A percentile compares a stretch with the other conserved stretches of the same genome.
phyloP scores from a whole-genome alignment of 2,888 invertebrate species.

The Cordilura impudica region DNA sequence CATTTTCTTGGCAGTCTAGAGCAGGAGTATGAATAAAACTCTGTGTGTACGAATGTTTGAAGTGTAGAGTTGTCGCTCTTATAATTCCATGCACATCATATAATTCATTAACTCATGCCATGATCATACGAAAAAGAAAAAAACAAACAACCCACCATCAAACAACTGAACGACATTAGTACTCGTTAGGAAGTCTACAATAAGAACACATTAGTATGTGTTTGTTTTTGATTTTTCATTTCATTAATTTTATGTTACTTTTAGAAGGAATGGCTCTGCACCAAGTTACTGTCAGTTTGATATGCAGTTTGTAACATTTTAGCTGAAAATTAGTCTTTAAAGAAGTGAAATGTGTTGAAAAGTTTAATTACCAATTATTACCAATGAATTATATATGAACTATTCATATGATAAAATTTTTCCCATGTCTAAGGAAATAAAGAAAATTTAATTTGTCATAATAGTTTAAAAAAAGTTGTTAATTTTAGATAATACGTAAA shows the following conservation, averaged over 20 bases:
- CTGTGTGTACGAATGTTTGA: neutral
- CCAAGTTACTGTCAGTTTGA: too few relatives aligned
- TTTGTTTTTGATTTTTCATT: conserved; percentile 62
- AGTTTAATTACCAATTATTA: too few relatives aligned
- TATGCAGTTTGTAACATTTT: too few relatives aligned
- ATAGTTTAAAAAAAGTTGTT: too few relatives aligned
- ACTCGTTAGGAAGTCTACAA: conserved; percentile 7
- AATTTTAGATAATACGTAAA: too few relatives aligned
- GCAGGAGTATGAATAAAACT: neutral
- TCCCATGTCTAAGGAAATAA: too few relatives aligned
- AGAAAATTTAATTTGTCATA: too few relatives aligned
- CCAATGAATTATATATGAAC: too few relatives aligned
- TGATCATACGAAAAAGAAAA: conserved; percentile 7
- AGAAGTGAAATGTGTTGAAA: too few relatives aligned
- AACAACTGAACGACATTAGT: neutral
- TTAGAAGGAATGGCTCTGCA: too few relatives aligned
- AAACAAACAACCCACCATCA: neutral
- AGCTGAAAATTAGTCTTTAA: too few relatives aligned
- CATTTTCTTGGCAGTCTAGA: conserved; percentile 30
- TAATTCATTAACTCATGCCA: conserved; percentile 62
- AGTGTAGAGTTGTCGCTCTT: conserved; percentile 21
- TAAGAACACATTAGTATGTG: conserved; percentile 53
- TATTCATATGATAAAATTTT: too few relatives aligned
- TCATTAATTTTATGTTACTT: conserved; percentile 52
- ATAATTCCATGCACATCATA: conserved; percentile 60